A percentile compares a stretch with the other conserved stretches of the same genome.
Evolutionary conservation across 2,888 invertebrate genomes (phyloP).

Genomic region (Marasmarcha lunaedactyla): DNA sequence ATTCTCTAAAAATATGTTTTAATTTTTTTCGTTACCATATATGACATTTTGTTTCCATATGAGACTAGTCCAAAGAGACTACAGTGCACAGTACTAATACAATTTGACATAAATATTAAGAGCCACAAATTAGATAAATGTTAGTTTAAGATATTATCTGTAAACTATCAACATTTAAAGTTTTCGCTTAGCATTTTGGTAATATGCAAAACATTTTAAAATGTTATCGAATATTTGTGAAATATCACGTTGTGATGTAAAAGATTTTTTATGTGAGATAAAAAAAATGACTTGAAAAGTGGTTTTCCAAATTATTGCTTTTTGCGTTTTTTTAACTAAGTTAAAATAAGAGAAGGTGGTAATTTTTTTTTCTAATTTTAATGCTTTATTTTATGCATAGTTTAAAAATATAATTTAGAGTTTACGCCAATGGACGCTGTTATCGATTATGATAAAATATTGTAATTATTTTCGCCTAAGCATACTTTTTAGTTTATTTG

Average conservation of each 20-base stretch:
- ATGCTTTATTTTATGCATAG: conserved; percentile 42
- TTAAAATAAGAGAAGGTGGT: conserved; percentile 39
- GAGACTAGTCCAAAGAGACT: conserved; percentile 43
- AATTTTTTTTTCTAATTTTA: conserved; percentile 41
- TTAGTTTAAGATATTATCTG: conserved; percentile 20
- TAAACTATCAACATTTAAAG: conserved; percentile 1
- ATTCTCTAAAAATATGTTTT: conserved; percentile 39
- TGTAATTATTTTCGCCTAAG: conserved; percentile 10
- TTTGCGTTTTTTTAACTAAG: conserved; percentile 55
- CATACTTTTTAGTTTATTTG: conserved; percentile 32
- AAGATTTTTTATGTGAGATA: conserved; percentile 61
- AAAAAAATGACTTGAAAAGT: conserved; percentile 55
- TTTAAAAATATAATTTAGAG: conserved; percentile 25
- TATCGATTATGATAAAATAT: conserved; percentile 24
- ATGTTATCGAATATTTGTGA: conserved; percentile 13
- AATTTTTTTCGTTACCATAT: conserved; percentile 54
- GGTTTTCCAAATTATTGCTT: conserved; percentile 62
- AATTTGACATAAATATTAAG: conserved; percentile 23
- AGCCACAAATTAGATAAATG: conserved; percentile 47
- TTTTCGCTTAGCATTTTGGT: not conserved
- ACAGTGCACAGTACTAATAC: too few relatives aligned
- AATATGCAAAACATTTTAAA: conserved; percentile 7
- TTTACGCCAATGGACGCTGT: conserved; percentile 22
- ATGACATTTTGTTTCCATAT: conserved; percentile 49
- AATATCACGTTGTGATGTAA: conserved; percentile 63